These are phyloP conservation scores for Diloba caeruleocephala DNA, from an alignment of 2,888 invertebrate species.

Conservation along the genomic window DNA sequence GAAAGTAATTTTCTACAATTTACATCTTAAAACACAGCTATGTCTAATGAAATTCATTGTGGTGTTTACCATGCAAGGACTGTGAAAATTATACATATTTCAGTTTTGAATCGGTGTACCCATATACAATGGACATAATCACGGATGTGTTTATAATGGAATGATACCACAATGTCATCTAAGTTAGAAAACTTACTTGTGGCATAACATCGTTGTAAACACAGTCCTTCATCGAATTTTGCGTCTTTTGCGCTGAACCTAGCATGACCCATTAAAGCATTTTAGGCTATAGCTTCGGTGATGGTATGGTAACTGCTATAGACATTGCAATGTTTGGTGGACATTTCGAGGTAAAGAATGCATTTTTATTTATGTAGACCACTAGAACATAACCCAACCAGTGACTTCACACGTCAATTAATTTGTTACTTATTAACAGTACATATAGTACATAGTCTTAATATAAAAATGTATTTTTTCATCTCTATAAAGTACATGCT, in stretches of 20 bases:
- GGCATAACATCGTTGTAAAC: slow-evolving; percentile 24
- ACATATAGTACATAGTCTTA: too few species aligned
- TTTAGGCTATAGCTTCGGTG: slow-evolving; percentile 52
- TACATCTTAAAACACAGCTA: slow-evolving; percentile 5
- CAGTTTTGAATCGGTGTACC: slow-evolving; percentile 50
- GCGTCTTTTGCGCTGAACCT: slow-evolving; percentile 44
- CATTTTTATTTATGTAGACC: slow-evolving; percentile 33
- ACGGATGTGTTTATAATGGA: slow-evolving; percentile 49
- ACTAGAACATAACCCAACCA: too few species aligned
- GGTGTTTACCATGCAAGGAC: slow-evolving; percentile 10
- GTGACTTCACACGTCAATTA: too few species aligned
- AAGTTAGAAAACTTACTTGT: slow-evolving; percentile 29
- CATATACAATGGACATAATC: slow-evolving; percentile 33
- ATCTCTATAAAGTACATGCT: slow-evolving; percentile 36
- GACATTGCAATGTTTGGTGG: slow-evolving; percentile 42
- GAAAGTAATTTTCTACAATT: slow-evolving; percentile 13
- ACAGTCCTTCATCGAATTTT: slow-evolving; percentile 38
- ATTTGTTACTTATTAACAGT: too few species aligned
- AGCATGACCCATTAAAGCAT: slow-evolving; percentile 56
- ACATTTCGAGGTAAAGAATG: slow-evolving; percentile 38
- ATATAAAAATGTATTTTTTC: slow-evolving; percentile 44
- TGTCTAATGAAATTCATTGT: too few species aligned
- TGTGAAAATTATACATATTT: slow-evolving; percentile 40
- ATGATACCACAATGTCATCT: slow-evolving; percentile 13
- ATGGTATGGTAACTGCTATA: slow-evolving; percentile 54